Percentiles rank a stretch among this genome's conserved stretches.
phyloP scores from a whole-genome alignment of 2,797 vertebrate genomes.

The Hapalemur alaotrensis region DNA sequence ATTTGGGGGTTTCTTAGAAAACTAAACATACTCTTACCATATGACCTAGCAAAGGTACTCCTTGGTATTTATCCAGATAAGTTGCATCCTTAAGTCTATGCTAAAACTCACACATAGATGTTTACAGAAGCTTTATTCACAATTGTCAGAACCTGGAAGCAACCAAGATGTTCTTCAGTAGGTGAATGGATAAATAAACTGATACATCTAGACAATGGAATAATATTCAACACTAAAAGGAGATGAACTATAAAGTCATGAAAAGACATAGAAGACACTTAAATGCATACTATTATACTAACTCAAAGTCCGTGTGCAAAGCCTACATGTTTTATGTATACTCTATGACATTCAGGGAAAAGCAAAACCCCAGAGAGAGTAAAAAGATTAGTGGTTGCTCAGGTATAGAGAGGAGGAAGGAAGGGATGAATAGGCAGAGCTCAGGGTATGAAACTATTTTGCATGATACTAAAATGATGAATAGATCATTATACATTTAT shows the following conservation, averaged over 20 bases:
- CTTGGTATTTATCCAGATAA: not conserved
- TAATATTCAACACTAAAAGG: not conserved
- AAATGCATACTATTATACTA: not conserved
- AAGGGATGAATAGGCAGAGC: not conserved
- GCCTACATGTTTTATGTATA: not conserved
- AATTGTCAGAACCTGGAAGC: not conserved
- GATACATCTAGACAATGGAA: not conserved
- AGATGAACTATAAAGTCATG: not conserved
- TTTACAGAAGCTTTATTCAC: not conserved
- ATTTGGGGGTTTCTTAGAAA: not conserved
- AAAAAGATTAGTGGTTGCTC: not conserved
- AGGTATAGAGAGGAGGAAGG: not conserved
- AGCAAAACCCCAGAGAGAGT: not conserved
- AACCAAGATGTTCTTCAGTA: not conserved
- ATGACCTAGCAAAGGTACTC: not conserved
- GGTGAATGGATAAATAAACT: not conserved
- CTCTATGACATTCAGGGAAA: not conserved
- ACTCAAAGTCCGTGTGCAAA: not conserved
- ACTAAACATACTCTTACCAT: no score
- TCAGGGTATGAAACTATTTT: not conserved
- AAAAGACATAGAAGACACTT: not conserved
- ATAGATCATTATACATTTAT: not conserved
- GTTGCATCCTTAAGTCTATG: not conserved
- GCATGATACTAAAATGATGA: no score
- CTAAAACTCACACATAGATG: not conserved